Evolutionary conservation across 2,797 vertebrate genomes (phyloP), one percentile per base, ranked within the genome.

Genomic region (Sebastolobus altivelis): DNA sequence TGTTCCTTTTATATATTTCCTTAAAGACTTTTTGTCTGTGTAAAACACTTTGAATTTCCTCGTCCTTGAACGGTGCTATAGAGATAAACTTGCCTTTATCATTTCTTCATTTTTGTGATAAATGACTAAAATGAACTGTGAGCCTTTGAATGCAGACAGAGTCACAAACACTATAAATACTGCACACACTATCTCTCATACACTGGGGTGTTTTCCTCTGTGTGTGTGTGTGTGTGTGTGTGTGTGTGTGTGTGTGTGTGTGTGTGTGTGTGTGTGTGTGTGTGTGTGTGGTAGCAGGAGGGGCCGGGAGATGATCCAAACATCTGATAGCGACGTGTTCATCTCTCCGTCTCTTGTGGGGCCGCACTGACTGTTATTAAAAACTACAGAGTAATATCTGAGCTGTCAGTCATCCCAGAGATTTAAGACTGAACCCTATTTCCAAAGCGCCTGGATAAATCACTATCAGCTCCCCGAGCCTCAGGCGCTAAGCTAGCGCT

Each of bases 311-410:
- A 71, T 52, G 46, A 90, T 92, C 63, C 62, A 78, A 86, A 90
- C 76, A 86, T 83, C 83, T 77, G 92, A 93, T 89, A 85, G 78
- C 60, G 20, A 66, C 20, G 59, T 67, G 88, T 86, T 93, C 87
- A 79, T 89, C 31, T 69, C 79, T 84, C 71, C 10, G 16, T 88
- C 88, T 92, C 88, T 84, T 29, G 73, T 81, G 88, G 74, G 13
- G 43, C 68, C 2, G 29, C 79, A 16, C 85, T 82, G 80, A 86
- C 79, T 81, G 75, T 92, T 95, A 95, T 95, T 95, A 94, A 95
- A 95, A 94, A 91, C 87, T 86, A 91, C 87, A 87, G 84, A 91
- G 88, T 89, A 95, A 95, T 95, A 95, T 95, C 90, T 54, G 84
- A 91, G 71, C 87, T 92, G 93, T 91, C 94, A 92, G 69, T 94